phyloP scores from a whole-genome alignment of 2,888 invertebrate genomes.

The Ypsolopha scabrella region DNA sequence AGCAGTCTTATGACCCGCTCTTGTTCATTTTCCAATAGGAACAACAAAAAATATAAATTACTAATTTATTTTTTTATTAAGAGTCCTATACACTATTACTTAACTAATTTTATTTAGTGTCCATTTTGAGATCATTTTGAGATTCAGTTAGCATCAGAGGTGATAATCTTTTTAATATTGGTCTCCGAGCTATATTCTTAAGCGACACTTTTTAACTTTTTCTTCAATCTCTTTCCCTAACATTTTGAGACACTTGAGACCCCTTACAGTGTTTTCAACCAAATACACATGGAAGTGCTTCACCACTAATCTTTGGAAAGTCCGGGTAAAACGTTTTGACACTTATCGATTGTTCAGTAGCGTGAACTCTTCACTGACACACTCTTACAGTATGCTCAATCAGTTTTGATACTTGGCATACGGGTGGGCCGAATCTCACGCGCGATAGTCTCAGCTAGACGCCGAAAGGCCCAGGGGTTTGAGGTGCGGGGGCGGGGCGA shows the following conservation, averaged over 20 bases:
- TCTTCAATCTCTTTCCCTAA: neutral
- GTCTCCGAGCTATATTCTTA: neutral
- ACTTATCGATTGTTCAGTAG: neutral
- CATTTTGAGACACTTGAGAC: neutral
- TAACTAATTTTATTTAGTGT: neutral
- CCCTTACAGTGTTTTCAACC: too few relatives aligned
- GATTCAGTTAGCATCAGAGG: neutral
- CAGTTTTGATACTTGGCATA: slow-evolving; percentile 39
- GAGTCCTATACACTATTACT: neutral
- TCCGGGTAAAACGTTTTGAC: neutral
- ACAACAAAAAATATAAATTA: neutral
- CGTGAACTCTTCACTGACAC: neutral
- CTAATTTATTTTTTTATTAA: neutral
- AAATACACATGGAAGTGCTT: too few relatives aligned
- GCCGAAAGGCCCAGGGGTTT: slow-evolving; percentile 72
- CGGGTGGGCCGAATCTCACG: slow-evolving; percentile 57
- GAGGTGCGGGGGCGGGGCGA: slow-evolving; percentile 63
- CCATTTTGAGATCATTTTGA: slow-evolving; percentile 4
- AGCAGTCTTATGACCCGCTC: slow-evolving; percentile 30
- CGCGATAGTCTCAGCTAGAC: slow-evolving; percentile 73
- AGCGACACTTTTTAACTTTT: neutral
- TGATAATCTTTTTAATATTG: too few relatives aligned
- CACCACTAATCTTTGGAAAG: neutral
- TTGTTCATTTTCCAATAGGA: slow-evolving; percentile 10
- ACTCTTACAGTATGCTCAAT: neutral